Conservation (phyloP, 2,888 invertebrate species). For the Microctonus aethiopoides region DNA sequence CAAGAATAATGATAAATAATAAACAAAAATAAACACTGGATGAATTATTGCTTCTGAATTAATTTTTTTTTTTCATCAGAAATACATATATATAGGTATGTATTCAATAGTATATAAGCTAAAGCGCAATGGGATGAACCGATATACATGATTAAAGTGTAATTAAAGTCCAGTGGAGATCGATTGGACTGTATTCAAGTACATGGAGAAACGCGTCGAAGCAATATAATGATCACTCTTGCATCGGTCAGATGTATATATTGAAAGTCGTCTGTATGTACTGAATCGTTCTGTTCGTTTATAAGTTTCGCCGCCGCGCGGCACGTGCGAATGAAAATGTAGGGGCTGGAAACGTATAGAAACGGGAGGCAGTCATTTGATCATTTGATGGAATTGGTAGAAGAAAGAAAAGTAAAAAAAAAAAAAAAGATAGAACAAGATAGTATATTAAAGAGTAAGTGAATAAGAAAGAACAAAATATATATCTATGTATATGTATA, state of each 20-base stretch:
- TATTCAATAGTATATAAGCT: neutral
- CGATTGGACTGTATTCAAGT: neutral
- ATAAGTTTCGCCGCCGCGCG: slow-evolving; percentile 36
- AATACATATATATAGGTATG: slow-evolving; percentile 39
- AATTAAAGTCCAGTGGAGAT: slow-evolving; percentile 22
- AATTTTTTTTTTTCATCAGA: no score
- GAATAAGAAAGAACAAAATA: neutral
- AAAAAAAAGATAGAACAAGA: slow-evolving; percentile 9
- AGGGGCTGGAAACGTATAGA: slow-evolving; percentile 49
- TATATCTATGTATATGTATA: slow-evolving; percentile 6
- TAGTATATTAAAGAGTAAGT: slow-evolving; percentile 23
- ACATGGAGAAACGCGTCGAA: neutral
- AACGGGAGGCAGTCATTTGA: slow-evolving; percentile 61
- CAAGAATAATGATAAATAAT: no score
- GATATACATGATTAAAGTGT: neutral
- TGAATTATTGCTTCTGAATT: no score
- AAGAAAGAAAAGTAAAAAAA: slow-evolving; percentile 28
- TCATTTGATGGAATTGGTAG: slow-evolving; percentile 58
- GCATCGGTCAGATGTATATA: neutral
- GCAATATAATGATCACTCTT: slow-evolving; percentile 13
- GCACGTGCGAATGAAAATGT: slow-evolving; percentile 61
- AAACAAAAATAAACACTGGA: no score
- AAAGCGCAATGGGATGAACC: neutral
- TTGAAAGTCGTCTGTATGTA: slow-evolving; percentile 1
- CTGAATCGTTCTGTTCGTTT: slow-evolving; percentile 3